phyloP scores from a whole-genome alignment of 1,140 invertebrate genomes.

The Oedothorax gibbosus region DNA sequence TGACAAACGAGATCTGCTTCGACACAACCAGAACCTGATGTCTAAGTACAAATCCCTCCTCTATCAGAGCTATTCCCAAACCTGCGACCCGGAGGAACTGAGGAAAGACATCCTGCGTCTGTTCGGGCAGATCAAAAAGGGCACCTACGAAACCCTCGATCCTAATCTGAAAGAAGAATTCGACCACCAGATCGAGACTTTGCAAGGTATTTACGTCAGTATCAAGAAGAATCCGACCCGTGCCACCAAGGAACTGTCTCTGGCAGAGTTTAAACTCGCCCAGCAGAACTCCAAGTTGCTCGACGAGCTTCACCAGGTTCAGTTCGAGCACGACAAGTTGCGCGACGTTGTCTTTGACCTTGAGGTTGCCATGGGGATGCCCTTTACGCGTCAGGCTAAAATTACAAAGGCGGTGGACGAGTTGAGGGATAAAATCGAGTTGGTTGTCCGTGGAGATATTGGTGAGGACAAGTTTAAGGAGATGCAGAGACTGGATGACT shows the following conservation, averaged over 20 bases:
- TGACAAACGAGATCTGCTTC: slow-evolving; percentile 4
- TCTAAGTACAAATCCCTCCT: slow-evolving; percentile 29
- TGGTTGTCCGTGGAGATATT: not conserved
- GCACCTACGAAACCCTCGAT: slow-evolving; percentile 11
- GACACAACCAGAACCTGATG: slow-evolving; percentile 5
- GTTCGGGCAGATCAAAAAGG: slow-evolving; percentile 1
- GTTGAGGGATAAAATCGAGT: slow-evolving; percentile 35
- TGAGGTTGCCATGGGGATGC: slow-evolving; percentile 26
- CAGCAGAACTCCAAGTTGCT: slow-evolving; percentile 43
- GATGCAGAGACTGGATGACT: slow-evolving; percentile 8
- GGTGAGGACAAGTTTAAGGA: not conserved
- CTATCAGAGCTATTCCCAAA: not conserved
- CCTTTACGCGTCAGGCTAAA: not conserved
- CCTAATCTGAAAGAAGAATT: slow-evolving; percentile 18
- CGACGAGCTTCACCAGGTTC: slow-evolving; percentile 26
- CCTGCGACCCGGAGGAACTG: slow-evolving; percentile 7
- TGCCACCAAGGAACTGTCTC: slow-evolving; percentile 1
- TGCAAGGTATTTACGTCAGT: not conserved
- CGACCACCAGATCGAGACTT: not conserved
- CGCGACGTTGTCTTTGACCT: slow-evolving; percentile 19
- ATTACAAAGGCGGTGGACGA: not conserved
- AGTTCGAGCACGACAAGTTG: slow-evolving; percentile 2
- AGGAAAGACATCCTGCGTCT: slow-evolving; percentile 17
- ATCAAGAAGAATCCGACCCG: slow-evolving; percentile 16
- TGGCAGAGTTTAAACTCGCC: slow-evolving; percentile 35